Conservation (phyloP, 2,888 invertebrate genomes). For the Ernsta delagoae region DNA sequence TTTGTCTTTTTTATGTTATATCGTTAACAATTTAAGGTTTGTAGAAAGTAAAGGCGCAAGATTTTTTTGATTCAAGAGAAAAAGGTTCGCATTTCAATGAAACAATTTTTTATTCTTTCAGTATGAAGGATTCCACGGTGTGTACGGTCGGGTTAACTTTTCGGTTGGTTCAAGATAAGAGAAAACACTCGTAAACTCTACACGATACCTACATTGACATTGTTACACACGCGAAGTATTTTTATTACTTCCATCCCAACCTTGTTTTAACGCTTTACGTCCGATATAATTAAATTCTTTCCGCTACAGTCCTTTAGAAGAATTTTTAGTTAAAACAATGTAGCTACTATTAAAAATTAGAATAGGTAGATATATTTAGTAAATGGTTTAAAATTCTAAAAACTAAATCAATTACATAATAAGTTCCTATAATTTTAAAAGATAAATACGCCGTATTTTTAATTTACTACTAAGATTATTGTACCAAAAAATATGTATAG, state of each 20-base stretch:
- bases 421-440: too few species aligned
- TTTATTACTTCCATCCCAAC: constrained; percentile 45
- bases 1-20: too few species aligned
- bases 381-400: too few species aligned
- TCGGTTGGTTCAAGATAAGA: neutral
- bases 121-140: neutral
- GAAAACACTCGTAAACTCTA: neutral
- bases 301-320: neutral
- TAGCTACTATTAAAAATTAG: too few species aligned
- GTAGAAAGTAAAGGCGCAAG: too few species aligned
- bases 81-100: neutral
- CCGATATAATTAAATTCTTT: constrained; percentile 42
- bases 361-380: too few species aligned
- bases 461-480: too few species aligned
- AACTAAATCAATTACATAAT: too few species aligned
- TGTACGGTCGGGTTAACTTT: neutral
- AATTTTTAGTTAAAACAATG: neutral
- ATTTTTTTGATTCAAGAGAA: too few species aligned
- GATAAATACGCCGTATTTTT: too few species aligned
- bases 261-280: constrained; percentile 28
- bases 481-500: too few species aligned
- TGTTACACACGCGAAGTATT: constrained; percentile 42
- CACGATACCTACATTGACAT: constrained; percentile 14
- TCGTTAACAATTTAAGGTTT: too few species aligned
- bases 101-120: neutral